Conservation (phyloP, 2,888 invertebrate species). For the Nymphalis c-album region DNA sequence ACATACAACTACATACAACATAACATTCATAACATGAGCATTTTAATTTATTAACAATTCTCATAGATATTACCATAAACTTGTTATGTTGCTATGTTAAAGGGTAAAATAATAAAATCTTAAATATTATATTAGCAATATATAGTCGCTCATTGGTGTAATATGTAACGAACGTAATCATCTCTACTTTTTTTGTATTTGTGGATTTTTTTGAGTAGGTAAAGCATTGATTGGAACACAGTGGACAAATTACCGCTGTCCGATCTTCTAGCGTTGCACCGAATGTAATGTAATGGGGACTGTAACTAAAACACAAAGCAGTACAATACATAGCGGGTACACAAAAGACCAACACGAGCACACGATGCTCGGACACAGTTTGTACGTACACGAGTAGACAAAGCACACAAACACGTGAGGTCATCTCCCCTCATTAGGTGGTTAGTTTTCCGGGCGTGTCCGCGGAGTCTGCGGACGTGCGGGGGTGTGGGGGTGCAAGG, state of each 20-base stretch:
- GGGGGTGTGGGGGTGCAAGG: constrained; percentile 54
- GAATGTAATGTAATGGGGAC: constrained; percentile 39
- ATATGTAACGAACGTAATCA: not conserved
- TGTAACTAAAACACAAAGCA: constrained; percentile 31
- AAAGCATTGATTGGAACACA: constrained; percentile 1
- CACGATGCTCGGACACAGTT: constrained; percentile 55
- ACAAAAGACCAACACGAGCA: constrained; percentile 71
- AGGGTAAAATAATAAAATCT: no score
- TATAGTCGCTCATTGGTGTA: no score
- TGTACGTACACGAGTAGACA: constrained; percentile 54
- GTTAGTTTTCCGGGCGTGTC: constrained; percentile 82
- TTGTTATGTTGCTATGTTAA: no score
- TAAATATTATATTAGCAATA: no score
- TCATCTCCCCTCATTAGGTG: constrained; percentile 82
- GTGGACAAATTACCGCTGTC: constrained; percentile 17
- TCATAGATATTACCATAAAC: no score
- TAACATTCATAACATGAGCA: not conserved
- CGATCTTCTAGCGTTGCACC: constrained; percentile 30
- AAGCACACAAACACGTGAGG: constrained; percentile 76
- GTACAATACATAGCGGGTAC: constrained; percentile 63
- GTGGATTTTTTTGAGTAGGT: not conserved
- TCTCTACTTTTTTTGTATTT: not conserved
- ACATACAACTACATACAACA: not conserved
- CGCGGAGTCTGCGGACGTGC: constrained; percentile 72
- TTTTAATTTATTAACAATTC: not conserved